Percentiles rank a stretch among this genome's conserved stretches.
Conservation (phyloP, 2,113 vertebrate species). For the Oreochromis tanganicae region DNA sequence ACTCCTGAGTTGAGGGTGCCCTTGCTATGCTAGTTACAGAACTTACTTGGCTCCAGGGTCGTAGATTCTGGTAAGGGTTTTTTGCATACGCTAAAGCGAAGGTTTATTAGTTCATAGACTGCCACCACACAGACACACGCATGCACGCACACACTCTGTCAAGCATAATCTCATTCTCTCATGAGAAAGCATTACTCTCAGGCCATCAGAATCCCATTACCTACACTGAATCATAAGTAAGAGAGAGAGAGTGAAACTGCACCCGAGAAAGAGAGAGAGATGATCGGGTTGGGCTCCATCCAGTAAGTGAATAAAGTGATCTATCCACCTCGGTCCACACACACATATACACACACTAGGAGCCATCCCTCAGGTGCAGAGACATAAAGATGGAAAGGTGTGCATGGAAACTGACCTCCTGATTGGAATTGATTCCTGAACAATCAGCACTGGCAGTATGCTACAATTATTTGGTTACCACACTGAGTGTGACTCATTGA, state of each 20-base stretch:
- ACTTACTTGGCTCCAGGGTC: constrained; percentile 37
- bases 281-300: constrained; percentile 52
- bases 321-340: constrained; percentile 34
- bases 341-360: not conserved
- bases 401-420: constrained; percentile 31
- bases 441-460: constrained; percentile 19
- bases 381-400: constrained; percentile 7
- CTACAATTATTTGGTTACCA: constrained; percentile 2
- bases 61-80: constrained; percentile 15
- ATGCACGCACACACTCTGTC: constrained; percentile 27
- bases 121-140: constrained; percentile 6
- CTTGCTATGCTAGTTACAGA: constrained; percentile 41
- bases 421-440: constrained; percentile 39
- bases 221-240: constrained; percentile 69
- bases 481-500: constrained; percentile 8
- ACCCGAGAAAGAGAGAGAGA: constrained; percentile 18
- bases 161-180: constrained; percentile 73
- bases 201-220: constrained; percentile 75
- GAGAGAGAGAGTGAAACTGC: constrained; percentile 13
- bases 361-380: not conserved
- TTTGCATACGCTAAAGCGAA: constrained; percentile 55
- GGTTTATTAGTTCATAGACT: constrained; percentile 56
- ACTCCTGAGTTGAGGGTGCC: constrained; percentile 26
- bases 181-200: constrained; percentile 69
- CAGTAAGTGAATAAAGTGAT: constrained; percentile 62